These are phyloP conservation scores for Tenualosa thibaudeaui DNA, from an alignment of 2,797 vertebrate species.

Conservation along the genomic window DNA sequence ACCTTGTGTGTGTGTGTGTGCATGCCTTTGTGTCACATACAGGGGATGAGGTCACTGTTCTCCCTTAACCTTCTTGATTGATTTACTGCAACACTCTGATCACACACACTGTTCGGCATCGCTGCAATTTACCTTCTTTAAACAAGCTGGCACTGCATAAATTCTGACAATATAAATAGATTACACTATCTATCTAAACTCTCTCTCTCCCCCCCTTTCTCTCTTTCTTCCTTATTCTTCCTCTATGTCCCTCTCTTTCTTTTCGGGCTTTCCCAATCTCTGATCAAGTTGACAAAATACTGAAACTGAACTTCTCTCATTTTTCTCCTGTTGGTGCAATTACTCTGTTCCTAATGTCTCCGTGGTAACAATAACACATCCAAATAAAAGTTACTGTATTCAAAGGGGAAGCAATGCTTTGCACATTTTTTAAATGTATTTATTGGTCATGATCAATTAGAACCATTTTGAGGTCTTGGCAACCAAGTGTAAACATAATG, in stretches of 20 bases:
- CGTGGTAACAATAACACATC: constrained; percentile 2
- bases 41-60: not conserved
- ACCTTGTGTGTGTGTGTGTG: constrained; percentile 15
- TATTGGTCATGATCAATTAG: constrained; percentile 96
- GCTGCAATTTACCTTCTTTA: constrained; percentile 5
- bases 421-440: constrained; percentile 77
- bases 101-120: constrained; percentile 15
- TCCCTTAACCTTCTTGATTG: not conserved
- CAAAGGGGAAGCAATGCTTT: constrained; percentile 50
- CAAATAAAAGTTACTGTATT: not conserved
- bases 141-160: not conserved
- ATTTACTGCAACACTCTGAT: not conserved
- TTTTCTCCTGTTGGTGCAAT: not conserved
- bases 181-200: constrained; percentile 16
- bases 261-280: constrained; percentile 47
- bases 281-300: not conserved
- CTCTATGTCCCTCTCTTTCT: constrained; percentile 16
- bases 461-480: constrained; percentile 81
- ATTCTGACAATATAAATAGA: constrained; percentile 16
- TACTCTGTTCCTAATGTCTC: not conserved
- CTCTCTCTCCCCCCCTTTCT: constrained; percentile 19
- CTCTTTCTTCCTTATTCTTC: not conserved
- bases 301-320: not conserved
- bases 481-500: constrained; percentile 89
- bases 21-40: constrained; percentile 14